These are phyloP conservation scores for Nyctalus aviator DNA, from an alignment of 2,797 vertebrate species.

Conservation along the genomic window DNA sequence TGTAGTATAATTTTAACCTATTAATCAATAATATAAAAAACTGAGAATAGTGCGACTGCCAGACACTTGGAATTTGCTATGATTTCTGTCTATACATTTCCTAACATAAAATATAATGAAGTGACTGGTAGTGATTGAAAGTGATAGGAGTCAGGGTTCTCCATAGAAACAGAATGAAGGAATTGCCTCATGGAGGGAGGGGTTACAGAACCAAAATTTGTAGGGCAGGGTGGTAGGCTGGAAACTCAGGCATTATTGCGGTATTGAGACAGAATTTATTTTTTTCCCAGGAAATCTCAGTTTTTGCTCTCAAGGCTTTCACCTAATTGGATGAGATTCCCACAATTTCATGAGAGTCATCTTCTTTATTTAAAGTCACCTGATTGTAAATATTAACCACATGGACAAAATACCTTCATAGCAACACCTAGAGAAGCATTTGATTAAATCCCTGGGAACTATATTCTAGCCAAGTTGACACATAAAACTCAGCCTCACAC, in stretches of 20 bases:
- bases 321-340: background rate
- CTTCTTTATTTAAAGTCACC: background rate
- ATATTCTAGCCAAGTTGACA: fast-evolving
- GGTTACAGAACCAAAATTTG: background rate
- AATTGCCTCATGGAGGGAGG: background rate
- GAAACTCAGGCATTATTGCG: background rate
- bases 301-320: background rate
- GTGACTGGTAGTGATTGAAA: background rate
- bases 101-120: background rate
- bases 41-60: background rate
- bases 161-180: background rate
- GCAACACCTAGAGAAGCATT: background rate
- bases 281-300: background rate
- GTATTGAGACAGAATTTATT: background rate
- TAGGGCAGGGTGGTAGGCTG: background rate
- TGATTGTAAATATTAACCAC: background rate
- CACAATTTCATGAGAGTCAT: background rate
- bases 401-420: background rate
- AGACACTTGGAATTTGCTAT: background rate
- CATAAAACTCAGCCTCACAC: background rate
- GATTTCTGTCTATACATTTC: background rate
- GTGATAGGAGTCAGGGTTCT: background rate
- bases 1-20: background rate
- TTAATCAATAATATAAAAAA: background rate
- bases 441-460: background rate